Base-by-base conservation (phyloP, 2,888 invertebrate genomes). In the Eupelmus urozonus region DNA sequence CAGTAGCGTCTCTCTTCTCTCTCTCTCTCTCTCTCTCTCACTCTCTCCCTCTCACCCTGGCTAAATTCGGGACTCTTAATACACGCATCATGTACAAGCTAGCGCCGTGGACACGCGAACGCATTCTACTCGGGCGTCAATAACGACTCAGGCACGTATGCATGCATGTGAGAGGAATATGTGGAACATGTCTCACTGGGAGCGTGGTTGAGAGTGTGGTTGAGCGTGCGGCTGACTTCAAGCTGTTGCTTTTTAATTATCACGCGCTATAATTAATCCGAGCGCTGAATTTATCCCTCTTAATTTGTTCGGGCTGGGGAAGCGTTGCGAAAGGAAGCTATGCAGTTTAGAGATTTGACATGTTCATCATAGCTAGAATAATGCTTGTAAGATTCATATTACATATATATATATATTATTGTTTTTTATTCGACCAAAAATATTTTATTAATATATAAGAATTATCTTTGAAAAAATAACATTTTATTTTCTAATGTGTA, bases 21-120 rank as follows among this genome's bases (percentile, higher is more conserved):
- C n/a, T n/a, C n/a, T n/a, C n/a, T 55, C 20, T 62, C 40, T 42
- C 29, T 57, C 55, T 57, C 25, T 57, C 25, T 57, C 57, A 25
- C 27, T 23, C 29, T 45, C 62, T 51, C 60, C 34, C 4, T 5
- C 71, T 40, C 13, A 29, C 27, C 29, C 51, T 40, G n/a, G 71
- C 71, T 66, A 76, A 76, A 76, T 79, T 67, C 71, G 75, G 60
- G 62, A 65, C 55, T 67, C 59, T 77, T 72, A 77, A 72, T 77
- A 66, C 70, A 42, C 62, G 49, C 63, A 34, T 55, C 57, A 29
- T 53, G 62, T 29, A 62, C 27, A 25, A 27, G 45, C 70, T 34
- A 27, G 45, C 70, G 18, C 63, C 25, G 1, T n/a, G 63, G 16
- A 53, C 18, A 55, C 34, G 40, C 34, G 1, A 51, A 51, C 16